Evolutionary conservation across 37 sponge, comb jelly and placozoan genomes (phyloP), one percentile per base, ranked within the genome.

Genomic region (Eunapius fragilis): DNA sequence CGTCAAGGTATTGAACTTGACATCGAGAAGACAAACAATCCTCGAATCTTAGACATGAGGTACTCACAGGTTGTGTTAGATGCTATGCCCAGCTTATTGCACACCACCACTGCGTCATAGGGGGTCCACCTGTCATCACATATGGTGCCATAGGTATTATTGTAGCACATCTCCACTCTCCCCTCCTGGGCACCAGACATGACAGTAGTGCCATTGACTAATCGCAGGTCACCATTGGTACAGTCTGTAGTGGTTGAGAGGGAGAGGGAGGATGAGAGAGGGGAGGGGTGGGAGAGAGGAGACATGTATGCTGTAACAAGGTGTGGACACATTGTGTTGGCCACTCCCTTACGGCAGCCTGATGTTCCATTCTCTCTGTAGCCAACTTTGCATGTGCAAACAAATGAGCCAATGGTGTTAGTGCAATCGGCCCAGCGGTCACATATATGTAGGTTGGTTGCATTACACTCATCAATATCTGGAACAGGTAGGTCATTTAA

Each of bases 151-250:
- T 81, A 81, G 28, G 23, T 13, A 25, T 36, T 25, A n/a, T 31
- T 69, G 35, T 27, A 81, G 34, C 81, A 81, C n/a, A 81, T 28
- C 70, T 81, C 81, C 69, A 81, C 81, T 68, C 69, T 41, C 23
- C 81, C 81, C 48, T 79, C 79, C 9, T 25, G 10, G 24, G 31
- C 24, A 69, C 81, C 34, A 32, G 70, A 26, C 31, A 70, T 32
- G 1, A 36, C 32, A 69, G 34, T 68, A 11, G 81, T 34, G n/a
- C 81, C 81, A 81, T 81, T 81, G 35, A 36, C 35, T 2, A 81
- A 31, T 9, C 70, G 10, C 33, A 81, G 25, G 23, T 69, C 70
- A 25, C 81, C 81, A 81, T 81, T 11, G 24, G 69, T 36, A 26
- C 81, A 81, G 3, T 25, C 81, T 81, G 69, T 3, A 81, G 32